phyloP scores from a whole-genome alignment of 1,140 invertebrate species.

The Choristoneura fumiferana region DNA sequence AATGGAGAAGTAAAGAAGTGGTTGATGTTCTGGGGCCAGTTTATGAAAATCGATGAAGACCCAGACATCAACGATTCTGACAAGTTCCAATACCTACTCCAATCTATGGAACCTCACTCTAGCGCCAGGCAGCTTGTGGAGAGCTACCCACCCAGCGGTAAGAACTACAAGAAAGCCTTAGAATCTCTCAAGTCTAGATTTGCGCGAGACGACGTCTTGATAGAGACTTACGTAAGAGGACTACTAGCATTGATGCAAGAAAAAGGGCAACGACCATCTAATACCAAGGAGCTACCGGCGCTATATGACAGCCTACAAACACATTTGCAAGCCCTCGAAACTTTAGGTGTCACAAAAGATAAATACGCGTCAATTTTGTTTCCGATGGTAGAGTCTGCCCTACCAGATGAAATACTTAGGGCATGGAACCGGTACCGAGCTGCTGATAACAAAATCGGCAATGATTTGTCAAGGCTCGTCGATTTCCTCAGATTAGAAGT shows the following conservation, averaged over 20 bases:
- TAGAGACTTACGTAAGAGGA: slow-evolving; percentile 18
- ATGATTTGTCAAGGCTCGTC: neutral
- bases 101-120: neutral
- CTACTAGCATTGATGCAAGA: slow-evolving; percentile 8
- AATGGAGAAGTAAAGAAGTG: slow-evolving; percentile 49
- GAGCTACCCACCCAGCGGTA: neutral
- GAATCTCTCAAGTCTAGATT: slow-evolving; percentile 14
- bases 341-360: slow-evolving; percentile 40
- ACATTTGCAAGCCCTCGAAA: slow-evolving; percentile 43
- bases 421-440: slow-evolving; percentile 1
- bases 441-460: neutral
- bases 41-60: slow-evolving; percentile 57
- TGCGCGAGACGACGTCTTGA: slow-evolving; percentile 14
- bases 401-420: slow-evolving; percentile 37
- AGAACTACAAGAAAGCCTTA: slow-evolving; percentile 16
- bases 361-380: slow-evolving; percentile 44
- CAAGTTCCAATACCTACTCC: slow-evolving; percentile 31
- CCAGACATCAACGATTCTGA: slow-evolving; percentile 31
- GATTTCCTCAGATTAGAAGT: slow-evolving; percentile 18
- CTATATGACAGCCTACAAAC: slow-evolving; percentile 44
- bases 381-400: slow-evolving; percentile 48
- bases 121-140: neutral
- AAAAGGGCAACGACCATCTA: neutral
- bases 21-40: slow-evolving; percentile 56
- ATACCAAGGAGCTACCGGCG: slow-evolving; percentile 18